Percentiles rank a stretch among this genome's conserved stretches.
phyloP scores from a whole-genome alignment of 2,113 vertebrate genomes.

The Phaetusa simplex region DNA sequence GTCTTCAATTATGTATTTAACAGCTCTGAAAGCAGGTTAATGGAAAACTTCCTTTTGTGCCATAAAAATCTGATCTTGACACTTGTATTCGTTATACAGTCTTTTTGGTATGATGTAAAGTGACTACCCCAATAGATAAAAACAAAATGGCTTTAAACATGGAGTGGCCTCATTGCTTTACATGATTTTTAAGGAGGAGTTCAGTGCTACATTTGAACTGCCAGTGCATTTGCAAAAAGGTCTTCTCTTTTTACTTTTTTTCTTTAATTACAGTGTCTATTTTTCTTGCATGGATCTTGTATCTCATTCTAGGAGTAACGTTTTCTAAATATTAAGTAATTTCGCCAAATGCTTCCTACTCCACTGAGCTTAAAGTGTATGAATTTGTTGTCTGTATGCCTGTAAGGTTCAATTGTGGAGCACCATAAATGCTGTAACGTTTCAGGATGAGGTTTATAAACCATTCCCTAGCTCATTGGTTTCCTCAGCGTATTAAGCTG shows the following conservation, averaged over 20 bases:
- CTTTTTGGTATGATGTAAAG: constrained; percentile 67
- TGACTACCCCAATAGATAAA: constrained; percentile 65
- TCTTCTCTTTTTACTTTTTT: background rate
- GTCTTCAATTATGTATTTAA: constrained; percentile 54
- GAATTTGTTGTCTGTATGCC: background rate
- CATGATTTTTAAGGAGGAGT: background rate
- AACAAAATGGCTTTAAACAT: constrained; percentile 50
- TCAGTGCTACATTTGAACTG: background rate
- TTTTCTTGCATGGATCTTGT: background rate
- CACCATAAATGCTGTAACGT: background rate
- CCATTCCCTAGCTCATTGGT: background rate
- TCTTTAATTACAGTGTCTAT: background rate
- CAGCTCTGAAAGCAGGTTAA: constrained; percentile 38
- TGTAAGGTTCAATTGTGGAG: background rate
- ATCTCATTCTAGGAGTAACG: background rate
- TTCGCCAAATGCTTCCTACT: background rate
- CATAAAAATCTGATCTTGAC: constrained; percentile 51
- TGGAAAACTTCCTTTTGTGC: constrained; percentile 51
- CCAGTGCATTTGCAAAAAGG: background rate
- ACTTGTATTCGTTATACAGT: constrained; percentile 36
- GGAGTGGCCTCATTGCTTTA: constrained; percentile 47
- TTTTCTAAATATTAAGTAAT: background rate
- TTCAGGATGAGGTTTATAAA: background rate
- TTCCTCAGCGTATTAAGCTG: background rate
- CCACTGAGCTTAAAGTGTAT: background rate